Base-by-base conservation (phyloP, 1,140 invertebrate genomes). In the Eubasilissa regina region DNA sequence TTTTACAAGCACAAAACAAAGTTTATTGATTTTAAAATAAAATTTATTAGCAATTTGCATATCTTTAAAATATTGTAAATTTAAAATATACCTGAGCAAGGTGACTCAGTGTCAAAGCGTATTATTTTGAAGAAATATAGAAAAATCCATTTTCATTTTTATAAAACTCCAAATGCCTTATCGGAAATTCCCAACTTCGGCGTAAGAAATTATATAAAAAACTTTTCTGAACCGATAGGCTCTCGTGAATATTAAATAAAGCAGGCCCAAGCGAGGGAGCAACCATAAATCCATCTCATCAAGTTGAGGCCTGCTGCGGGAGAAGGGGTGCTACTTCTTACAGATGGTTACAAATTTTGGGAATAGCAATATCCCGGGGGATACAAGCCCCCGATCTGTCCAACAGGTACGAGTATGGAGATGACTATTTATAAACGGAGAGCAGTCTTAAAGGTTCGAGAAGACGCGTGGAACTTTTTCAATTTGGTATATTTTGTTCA, bases 181-280 rank as follows among this genome's bases (percentile, higher is more conserved):
- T 21, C 64, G 64, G 44, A 68, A 66, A 68, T 47, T 47, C 15
- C 19, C 64, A 45, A 68, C 45, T 68, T 68, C 15, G 13, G 44
- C 44, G 15, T 12, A 17, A 48, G 64, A 64, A 48, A 17, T n/a
- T 19, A 21, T 47, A 48, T 8, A 19, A 60, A 74, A 68, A 73
- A 79, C 73, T 51, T 74, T 68, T 68, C 66, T 15, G 53, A 21
- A n/a, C 19, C 60, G 70, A 47, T 66, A 44, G 58, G 68, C 70
- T 77, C 66, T 81, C 80, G 74, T 81, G 77, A 81, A 81, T 81
- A 81, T 81, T 81, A 75, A 76, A 81, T 81, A 81, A 81, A 81
- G 78, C 70, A 78, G 74, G 80, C 72, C 45, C 64, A 60, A 48
- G 60, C 45, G 11, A n/a, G 44, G 35, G 35, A 12, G 75, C 12